Percentiles rank a stretch among this genome's conserved stretches.
Evolutionary conservation across 30 jellyfish, hydroid and myxozoan species (phyloP).

Genomic region (Aurelia coerulea): DNA sequence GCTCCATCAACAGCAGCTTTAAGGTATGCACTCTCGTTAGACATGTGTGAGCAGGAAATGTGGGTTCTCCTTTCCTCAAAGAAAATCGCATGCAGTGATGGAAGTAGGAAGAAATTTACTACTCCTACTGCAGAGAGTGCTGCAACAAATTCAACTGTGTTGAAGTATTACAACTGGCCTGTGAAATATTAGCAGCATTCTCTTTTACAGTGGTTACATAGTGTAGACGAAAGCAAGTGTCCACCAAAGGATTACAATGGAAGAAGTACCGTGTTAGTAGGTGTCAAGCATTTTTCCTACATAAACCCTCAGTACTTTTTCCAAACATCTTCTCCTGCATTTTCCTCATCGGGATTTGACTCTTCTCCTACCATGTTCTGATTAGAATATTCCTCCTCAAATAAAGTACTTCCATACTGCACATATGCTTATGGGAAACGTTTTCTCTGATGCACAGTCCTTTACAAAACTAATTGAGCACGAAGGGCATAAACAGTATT

Average conservation of each 20-base stretch:
- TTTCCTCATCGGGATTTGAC: neutral
- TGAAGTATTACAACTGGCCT: slow-evolving; percentile 6
- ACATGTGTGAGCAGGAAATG: no score
- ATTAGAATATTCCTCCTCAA: neutral
- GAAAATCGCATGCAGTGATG: neutral
- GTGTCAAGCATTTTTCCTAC: neutral
- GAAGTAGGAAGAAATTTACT: neutral
- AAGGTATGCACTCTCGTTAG: neutral
- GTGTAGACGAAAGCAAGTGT: neutral
- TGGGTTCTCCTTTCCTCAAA: neutral
- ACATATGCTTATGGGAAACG: slow-evolving; percentile 1
- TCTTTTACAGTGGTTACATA: neutral
- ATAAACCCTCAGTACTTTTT: slow-evolving; percentile 7
- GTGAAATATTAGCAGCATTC: neutral
- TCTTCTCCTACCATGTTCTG: neutral
- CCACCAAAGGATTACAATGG: neutral
- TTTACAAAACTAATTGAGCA: neutral
- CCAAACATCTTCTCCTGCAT: neutral
- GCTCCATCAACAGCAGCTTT: neutral
- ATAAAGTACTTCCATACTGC: slow-evolving; percentile 2
- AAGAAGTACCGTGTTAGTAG: neutral
- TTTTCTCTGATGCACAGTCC: neutral
- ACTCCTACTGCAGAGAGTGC: neutral
- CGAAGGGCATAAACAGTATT: slow-evolving; percentile 15
- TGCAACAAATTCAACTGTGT: neutral